These are phyloP conservation scores for Dinocampus coccinellae DNA, from an alignment of 2,888 invertebrate species.

Conservation along the genomic window DNA sequence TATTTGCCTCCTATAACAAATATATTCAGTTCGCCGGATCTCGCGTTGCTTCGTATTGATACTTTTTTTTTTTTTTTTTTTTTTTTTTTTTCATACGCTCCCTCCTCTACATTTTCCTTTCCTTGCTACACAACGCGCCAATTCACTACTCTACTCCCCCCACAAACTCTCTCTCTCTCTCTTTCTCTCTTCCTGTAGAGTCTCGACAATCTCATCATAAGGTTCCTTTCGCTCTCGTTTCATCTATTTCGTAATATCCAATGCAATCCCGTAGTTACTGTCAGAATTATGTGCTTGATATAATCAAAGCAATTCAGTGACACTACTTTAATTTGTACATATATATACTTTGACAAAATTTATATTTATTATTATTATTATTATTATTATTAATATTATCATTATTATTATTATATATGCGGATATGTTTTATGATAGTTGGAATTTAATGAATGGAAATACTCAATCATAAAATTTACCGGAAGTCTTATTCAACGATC, in stretches of 20 bases:
- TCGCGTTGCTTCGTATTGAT: constrained; percentile 16
- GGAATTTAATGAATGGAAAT: constrained; percentile 39
- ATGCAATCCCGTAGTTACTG: constrained; percentile 33
- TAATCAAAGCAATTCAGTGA: constrained; percentile 23
- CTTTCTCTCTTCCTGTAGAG: too few relatives aligned
- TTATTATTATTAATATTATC: too few relatives aligned
- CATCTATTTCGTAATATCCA: constrained; percentile 45
- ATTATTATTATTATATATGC: constrained; percentile 28
- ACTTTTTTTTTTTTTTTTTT: constrained; percentile 30
- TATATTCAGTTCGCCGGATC: constrained; percentile 13
- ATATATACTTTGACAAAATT: too few relatives aligned
- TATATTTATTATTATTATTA: too few relatives aligned
- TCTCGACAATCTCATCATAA: not conserved
- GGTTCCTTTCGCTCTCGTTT: constrained; percentile 48
- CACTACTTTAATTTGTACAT: constrained; percentile 1
- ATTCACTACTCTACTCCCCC: constrained; percentile 8
- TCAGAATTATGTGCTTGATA: constrained; percentile 26
- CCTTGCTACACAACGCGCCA: constrained; percentile 1
- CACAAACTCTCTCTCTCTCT: too few relatives aligned
- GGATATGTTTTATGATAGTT: constrained; percentile 26
- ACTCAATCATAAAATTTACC: constrained; percentile 16
- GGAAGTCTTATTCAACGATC: not conserved
- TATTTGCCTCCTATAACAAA: constrained; percentile 24
- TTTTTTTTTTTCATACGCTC: not conserved
- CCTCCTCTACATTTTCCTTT: not conserved